Percentiles rank a stretch among this genome's conserved stretches.
Conservation (phyloP, 2,888 invertebrate genomes). For the Nemurella pictetii region DNA sequence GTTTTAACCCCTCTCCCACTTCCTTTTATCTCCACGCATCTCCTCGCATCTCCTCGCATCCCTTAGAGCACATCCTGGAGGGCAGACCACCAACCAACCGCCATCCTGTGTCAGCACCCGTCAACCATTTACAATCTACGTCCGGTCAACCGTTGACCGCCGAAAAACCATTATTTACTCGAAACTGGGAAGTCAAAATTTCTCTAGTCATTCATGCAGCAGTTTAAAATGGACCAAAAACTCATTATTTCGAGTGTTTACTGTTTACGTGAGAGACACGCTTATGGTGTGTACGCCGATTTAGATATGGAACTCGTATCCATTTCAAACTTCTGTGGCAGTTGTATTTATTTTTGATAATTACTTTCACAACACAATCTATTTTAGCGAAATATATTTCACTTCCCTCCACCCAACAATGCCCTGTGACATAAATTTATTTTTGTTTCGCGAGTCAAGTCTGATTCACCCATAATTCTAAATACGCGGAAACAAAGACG, state of each 20-base stretch:
- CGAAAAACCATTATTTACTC: background rate
- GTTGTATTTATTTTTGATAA: background rate
- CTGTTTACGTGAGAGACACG: background rate
- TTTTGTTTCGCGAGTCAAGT: no score
- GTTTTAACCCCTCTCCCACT: constrained; percentile 12
- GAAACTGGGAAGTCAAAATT: background rate
- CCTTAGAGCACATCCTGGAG: constrained; percentile 13
- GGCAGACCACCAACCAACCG: background rate
- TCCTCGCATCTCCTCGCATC: background rate
- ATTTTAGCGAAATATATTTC: background rate
- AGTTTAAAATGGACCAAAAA: background rate
- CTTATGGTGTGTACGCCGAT: background rate
- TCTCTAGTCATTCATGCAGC: background rate
- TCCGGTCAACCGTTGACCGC: constrained; percentile 29
- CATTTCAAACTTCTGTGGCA: background rate
- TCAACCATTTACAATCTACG: constrained; percentile 4
- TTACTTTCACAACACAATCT: background rate
- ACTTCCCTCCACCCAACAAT: background rate
- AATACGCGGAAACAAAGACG: no score
- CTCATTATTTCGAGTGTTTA: background rate
- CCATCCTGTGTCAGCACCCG: background rate
- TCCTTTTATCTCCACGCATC: background rate
- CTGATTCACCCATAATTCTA: no score
- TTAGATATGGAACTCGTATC: background rate
- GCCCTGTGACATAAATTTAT: no score